phyloP scores from a whole-genome alignment of 2,888 invertebrate genomes.

The Coleophora flavipennella region DNA sequence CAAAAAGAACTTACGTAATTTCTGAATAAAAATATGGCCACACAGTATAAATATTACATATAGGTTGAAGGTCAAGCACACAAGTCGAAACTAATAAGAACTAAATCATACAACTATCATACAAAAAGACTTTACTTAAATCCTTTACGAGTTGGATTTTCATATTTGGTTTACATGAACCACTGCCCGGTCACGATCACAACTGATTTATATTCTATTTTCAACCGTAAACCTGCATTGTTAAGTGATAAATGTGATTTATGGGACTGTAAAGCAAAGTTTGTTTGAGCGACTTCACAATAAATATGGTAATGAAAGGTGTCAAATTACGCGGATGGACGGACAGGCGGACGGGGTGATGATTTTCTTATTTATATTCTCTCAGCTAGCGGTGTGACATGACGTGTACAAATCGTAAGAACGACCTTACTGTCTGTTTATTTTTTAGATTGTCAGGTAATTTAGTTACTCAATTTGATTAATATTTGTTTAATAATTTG shows the following conservation, averaged over 20 bases:
- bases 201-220: constrained; percentile 4
- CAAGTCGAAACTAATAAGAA: neutral
- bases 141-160: constrained; percentile 29
- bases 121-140: constrained; percentile 22
- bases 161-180: constrained; percentile 38
- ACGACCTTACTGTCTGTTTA: constrained; percentile 42
- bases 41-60: too few species aligned
- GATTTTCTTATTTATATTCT: constrained; percentile 47
- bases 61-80: constrained; percentile 6
- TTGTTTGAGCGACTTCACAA: constrained; percentile 32
- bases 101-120: constrained; percentile 24
- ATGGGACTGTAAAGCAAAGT: neutral
- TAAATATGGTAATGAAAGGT: constrained; percentile 71
- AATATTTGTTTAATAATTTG: constrained; percentile 9
- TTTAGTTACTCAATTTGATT: constrained; percentile 13
- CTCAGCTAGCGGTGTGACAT: constrained; percentile 22
- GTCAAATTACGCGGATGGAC: constrained; percentile 62
- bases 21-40: too few species aligned
- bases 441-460: constrained; percentile 24
- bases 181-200: constrained; percentile 4
- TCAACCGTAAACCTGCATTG: too few species aligned
- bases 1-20: too few species aligned
- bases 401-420: constrained; percentile 48
- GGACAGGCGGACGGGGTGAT: constrained; percentile 41
- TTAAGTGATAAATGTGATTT: constrained; percentile 6